A percentile compares a stretch with the other conserved stretches of the same genome.
Evolutionary conservation across 2,888 invertebrate genomes (phyloP).

Genomic region (Rhagonycha fulva): DNA sequence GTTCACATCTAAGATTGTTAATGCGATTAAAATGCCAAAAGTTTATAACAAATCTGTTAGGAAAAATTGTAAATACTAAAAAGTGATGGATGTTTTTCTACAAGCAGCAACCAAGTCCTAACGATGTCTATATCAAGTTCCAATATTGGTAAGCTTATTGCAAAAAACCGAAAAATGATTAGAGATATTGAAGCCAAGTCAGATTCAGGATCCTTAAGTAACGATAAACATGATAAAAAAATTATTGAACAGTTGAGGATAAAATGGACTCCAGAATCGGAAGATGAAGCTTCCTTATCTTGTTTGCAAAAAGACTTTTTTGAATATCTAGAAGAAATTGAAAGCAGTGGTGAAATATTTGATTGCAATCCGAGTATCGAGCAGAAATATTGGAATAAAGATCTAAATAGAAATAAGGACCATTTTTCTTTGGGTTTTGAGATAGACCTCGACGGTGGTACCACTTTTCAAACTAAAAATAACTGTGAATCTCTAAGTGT

Average conservation of each 20-base stretch:
- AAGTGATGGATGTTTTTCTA: neutral
- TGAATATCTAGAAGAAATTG: too few species aligned
- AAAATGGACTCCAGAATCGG: neutral
- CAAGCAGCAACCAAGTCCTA: neutral
- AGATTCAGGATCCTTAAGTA: neutral
- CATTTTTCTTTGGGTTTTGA: neutral
- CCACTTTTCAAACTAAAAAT: neutral
- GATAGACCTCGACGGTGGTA: rapidly evolving
- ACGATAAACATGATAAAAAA: neutral
- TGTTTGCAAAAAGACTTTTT: too few species aligned
- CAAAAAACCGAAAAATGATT: neutral
- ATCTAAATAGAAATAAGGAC: neutral
- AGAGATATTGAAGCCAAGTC: neutral
- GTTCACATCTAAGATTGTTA: neutral
- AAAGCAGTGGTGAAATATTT: too few species aligned
- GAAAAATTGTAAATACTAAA: neutral
- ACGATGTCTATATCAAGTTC: neutral
- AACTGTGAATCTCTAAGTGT: neutral
- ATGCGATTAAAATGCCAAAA: too few species aligned
- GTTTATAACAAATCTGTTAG: neutral
- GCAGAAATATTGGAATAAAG: neutral
- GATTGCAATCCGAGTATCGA: too few species aligned
- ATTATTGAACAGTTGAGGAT: neutral
- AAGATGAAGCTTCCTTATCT: too few species aligned
- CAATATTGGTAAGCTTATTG: neutral